These are phyloP conservation scores for Ornithorhynchus anatinus DNA, from an alignment of 2,113 vertebrate genomes.

Conservation along the genomic window DNA sequence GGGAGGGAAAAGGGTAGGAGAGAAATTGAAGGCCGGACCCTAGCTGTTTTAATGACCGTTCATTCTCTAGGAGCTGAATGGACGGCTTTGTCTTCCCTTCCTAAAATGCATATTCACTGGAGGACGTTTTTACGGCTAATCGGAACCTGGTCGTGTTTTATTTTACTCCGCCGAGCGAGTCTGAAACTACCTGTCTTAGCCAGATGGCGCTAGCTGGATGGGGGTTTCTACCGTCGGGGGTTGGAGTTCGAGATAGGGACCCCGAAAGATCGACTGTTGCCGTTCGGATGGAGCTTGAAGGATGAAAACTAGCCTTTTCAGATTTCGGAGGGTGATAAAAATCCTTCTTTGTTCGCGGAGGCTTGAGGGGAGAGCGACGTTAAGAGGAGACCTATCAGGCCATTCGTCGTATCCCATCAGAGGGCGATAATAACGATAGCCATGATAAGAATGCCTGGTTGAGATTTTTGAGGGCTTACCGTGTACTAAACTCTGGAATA, in stretches of 20 bases:
- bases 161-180: conserved; percentile 34
- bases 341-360: too few species aligned
- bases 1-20: conserved; percentile 43
- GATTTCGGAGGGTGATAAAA: too few species aligned
- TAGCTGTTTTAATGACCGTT: conserved; percentile 77
- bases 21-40: conserved; percentile 62
- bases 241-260: neutral
- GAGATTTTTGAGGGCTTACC: too few species aligned
- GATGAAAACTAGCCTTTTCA: neutral
- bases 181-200: conserved; percentile 18
- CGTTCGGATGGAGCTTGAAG: neutral
- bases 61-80: conserved; percentile 77
- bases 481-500: too few species aligned
- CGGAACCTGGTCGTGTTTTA: neutral
- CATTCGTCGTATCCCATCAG: too few species aligned
- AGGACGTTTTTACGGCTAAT: conserved; percentile 19
- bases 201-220: neutral
- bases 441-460: too few species aligned
- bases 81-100: conserved; percentile 80
- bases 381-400: too few species aligned
- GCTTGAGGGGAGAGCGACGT: too few species aligned
- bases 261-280: neutral
- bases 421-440: too few species aligned
- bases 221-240: neutral
- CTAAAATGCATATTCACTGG: conserved; percentile 6